Conservation (phyloP, 1,140 invertebrate genomes). For the Zaprionus gabonicus region DNA sequence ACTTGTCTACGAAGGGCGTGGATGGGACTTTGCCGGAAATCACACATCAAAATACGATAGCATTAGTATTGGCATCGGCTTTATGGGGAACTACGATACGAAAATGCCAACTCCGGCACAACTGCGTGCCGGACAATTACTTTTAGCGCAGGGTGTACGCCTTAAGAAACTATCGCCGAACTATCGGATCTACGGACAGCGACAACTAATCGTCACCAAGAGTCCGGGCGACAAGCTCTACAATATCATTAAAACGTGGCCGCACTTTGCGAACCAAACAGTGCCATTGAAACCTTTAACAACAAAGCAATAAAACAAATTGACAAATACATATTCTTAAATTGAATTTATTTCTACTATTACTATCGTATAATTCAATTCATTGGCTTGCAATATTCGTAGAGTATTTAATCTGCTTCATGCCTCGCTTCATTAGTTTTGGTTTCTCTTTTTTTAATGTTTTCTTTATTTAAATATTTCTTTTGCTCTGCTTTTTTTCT, state of each 20-base stretch:
- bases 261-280: constrained; percentile 83
- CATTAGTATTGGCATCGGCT: constrained; percentile 87
- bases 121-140: constrained; percentile 86
- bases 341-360: neutral
- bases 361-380: neutral
- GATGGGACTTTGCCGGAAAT: constrained; percentile 86
- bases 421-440: neutral
- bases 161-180: constrained; percentile 85
- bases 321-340: neutral
- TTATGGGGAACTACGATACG: constrained; percentile 89
- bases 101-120: constrained; percentile 85
- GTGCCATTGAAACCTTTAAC: neutral
- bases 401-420: neutral
- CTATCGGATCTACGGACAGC: constrained; percentile 87
- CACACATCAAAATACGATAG: constrained; percentile 86
- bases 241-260: constrained; percentile 86
- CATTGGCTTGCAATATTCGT: neutral
- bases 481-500: neutral
- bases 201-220: constrained; percentile 86
- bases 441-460: neutral
- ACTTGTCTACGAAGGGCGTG: constrained; percentile 87
- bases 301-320: constrained; percentile 5
- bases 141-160: constrained; percentile 87
- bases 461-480: constrained; percentile 1
- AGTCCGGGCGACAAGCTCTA: constrained; percentile 88